Conservation (phyloP, 2,888 invertebrate species). For the Netelia fuscicornis region DNA sequence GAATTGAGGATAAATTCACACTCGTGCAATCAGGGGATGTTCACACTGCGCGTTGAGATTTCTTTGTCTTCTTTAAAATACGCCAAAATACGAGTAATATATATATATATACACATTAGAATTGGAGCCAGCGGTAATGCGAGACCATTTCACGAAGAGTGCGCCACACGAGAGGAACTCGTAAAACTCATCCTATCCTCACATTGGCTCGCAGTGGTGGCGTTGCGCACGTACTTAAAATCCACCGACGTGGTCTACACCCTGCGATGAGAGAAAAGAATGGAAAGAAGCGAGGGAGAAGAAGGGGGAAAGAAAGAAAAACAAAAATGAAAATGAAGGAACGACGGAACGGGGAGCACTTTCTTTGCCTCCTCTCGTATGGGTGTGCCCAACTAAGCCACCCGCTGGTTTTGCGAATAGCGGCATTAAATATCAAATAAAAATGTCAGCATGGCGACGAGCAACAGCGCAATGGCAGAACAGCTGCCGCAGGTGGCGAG, state of each 20-base stretch:
- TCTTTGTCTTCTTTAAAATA: slow-evolving; percentile 14
- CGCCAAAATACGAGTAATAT: slow-evolving; percentile 29
- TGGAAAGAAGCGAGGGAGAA: slow-evolving; percentile 21
- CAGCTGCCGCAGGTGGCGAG: slow-evolving; percentile 30
- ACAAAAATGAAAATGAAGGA: slow-evolving; percentile 7
- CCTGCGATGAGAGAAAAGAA: slow-evolving; percentile 27
- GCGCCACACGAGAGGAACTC: slow-evolving; percentile 39
- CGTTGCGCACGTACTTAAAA: slow-evolving; percentile 33
- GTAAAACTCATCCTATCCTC: slow-evolving; percentile 51
- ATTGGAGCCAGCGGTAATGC: slow-evolving; percentile 44
- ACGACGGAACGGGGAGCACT: slow-evolving; percentile 7
- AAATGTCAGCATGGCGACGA: slow-evolving; percentile 57
- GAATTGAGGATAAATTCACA: neutral
- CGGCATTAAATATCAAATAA: slow-evolving; percentile 66
- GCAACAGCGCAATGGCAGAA: slow-evolving; percentile 21
- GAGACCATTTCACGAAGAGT: slow-evolving; percentile 52
- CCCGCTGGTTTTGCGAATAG: slow-evolving; percentile 54
- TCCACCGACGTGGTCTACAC: slow-evolving; percentile 29
- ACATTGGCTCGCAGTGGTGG: slow-evolving; percentile 4
- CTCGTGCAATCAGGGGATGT: neutral
- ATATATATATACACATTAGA: neutral
- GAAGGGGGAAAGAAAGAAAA: slow-evolving; percentile 17
- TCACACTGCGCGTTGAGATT: neutral
- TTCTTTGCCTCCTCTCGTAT: slow-evolving; percentile 37
- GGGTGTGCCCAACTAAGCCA: slow-evolving; percentile 17